Evolutionary conservation across 2,113 vertebrate genomes (phyloP), one percentile per base, ranked within the genome.

Genomic region (Hemibagrus wyckioides): DNA sequence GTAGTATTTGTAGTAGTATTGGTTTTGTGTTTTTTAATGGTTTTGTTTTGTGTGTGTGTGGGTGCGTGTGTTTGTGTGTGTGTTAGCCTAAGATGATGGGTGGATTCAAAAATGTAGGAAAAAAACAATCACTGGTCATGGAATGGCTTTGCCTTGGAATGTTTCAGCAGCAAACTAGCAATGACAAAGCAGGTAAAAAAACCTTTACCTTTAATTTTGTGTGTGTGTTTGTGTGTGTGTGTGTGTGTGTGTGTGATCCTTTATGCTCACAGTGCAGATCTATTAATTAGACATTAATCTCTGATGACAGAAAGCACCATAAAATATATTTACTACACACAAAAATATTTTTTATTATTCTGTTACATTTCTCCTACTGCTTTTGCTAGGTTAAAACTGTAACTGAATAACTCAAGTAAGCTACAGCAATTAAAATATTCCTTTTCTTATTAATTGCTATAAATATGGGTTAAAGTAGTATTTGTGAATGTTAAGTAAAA

Each of bases 111-210:
- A 77, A 13, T 28, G 7, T 48, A 25, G 6, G 82, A 73, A 90
- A 87, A 88, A 95, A 82, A 84, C n/a, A 59, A 5, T 96, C 94
- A 15, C 0, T 95, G 91, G 95, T 99, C 69, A 89, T 95, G 75
- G 97, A 98, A 52, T 98, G 97, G 97, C 93, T 99, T 90, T 96
- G 96, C 71, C 91, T 97, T 61, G 94, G 94, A 82, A 86, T 87
- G 39, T 89, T 91, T 5, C 81, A 88, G 54, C 86, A 83, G 25
- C 10, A n/a, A 39, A 33, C 36, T 83, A 14, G 0, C 41, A 19
- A 90, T 89, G 90, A 87, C 90, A 92, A 92, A 90, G 88, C 90
- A 93, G 95, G 97, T 97, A 93, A 91, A 80, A 48, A 79, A 79
- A 33, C n/a, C n/a, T n/a, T n/a, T n/a, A n/a, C n/a, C n/a, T n/a